Percentiles rank a stretch among this genome's conserved stretches.
Evolutionary conservation across 2,797 vertebrate genomes (phyloP).

Genomic region (Hylomyscus alleni): DNA sequence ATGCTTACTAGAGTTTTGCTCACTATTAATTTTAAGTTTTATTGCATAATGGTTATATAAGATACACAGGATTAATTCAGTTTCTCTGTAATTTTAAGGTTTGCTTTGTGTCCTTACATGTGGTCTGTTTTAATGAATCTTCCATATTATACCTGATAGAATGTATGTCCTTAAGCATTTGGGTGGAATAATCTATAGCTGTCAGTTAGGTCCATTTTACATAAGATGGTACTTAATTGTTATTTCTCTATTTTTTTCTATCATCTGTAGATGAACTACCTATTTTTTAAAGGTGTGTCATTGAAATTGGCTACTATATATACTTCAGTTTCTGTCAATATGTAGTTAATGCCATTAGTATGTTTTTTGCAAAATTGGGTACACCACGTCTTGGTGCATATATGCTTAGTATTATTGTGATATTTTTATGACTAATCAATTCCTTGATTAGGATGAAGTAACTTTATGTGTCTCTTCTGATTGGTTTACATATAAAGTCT

Average conservation of each 20-base stretch:
- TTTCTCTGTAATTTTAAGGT: neutral
- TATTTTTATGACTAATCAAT: neutral
- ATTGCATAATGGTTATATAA: neutral
- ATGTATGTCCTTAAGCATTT: neutral
- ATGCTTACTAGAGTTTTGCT: neutral
- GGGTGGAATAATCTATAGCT: neutral
- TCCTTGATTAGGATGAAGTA: neutral
- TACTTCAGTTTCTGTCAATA: neutral
- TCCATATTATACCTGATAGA: neutral
- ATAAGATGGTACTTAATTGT: neutral
- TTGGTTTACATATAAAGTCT: neutral
- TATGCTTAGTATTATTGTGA: neutral
- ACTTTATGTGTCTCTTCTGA: neutral
- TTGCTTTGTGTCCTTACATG: too few relatives aligned
- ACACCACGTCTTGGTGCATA: neutral
- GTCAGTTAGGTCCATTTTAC: neutral
- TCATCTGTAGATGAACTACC: neutral
- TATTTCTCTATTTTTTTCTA: neutral
- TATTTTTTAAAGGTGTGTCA: neutral
- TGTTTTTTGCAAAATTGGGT: neutral
- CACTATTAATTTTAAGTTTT: neutral
- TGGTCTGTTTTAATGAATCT: neutral
- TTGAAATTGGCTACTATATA: neutral
- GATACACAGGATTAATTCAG: neutral
- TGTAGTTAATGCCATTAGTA: neutral